Conservation (phyloP, 2,888 invertebrate genomes). For the Aelia acuminata region DNA sequence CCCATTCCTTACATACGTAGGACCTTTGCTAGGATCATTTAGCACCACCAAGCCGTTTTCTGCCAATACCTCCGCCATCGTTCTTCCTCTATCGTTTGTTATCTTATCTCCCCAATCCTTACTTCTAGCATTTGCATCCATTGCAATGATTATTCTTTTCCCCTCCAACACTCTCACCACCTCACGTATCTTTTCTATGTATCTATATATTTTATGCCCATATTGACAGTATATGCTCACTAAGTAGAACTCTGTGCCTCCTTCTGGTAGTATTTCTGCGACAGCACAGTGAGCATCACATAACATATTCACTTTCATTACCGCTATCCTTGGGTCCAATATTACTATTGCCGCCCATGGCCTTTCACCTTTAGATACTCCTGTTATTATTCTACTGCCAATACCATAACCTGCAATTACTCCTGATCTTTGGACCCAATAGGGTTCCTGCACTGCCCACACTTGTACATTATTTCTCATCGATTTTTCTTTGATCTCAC, state of each 20-base stretch:
- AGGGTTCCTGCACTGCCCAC: neutral
- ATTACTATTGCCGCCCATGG: conserved; percentile 20
- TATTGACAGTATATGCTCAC: conserved; percentile 3
- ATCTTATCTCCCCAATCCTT: neutral
- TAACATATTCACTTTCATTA: neutral
- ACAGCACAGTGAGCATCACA: neutral
- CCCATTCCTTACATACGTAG: neutral
- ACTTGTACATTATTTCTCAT: neutral
- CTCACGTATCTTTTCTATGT: neutral
- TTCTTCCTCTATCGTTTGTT: neutral
- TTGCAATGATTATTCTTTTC: neutral
- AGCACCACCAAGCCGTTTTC: neutral
- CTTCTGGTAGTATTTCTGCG: neutral
- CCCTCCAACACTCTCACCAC: neutral
- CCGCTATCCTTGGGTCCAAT: neutral
- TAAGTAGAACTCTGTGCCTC: neutral
- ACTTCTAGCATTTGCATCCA: neutral
- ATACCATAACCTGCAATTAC: conserved; percentile 10
- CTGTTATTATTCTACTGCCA: neutral
- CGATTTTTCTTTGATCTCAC: neutral
- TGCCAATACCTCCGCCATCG: neutral
- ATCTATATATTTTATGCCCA: neutral
- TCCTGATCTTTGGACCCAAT: neutral
- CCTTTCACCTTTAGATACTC: neutral
- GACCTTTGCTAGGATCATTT: neutral